These are phyloP conservation scores for Acholoe squamosa DNA, from an alignment of 2,888 invertebrate species.

Conservation along the genomic window DNA sequence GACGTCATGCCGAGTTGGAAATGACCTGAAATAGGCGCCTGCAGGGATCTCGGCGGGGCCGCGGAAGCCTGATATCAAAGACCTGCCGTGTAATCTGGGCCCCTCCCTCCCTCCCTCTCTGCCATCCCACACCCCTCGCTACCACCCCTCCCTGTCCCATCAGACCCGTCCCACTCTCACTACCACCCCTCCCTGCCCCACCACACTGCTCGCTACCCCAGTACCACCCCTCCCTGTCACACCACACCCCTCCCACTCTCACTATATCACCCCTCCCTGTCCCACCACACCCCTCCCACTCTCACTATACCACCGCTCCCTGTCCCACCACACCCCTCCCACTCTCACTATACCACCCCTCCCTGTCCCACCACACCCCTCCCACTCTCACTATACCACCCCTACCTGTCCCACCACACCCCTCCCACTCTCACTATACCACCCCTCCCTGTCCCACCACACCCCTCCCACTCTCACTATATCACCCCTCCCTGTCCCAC, in stretches of 20 bases:
- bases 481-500: neutral
- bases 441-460: neutral
- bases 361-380: neutral
- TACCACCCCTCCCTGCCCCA: neutral
- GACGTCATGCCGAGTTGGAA: neutral
- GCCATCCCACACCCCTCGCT: too few relatives aligned
- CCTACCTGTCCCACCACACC: neutral
- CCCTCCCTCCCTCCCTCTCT: neutral
- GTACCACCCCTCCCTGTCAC: neutral
- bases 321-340: neutral
- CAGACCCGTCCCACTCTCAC: neutral
- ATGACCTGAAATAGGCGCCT: constrained; percentile 13
- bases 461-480: neutral
- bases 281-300: too few relatives aligned
- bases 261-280: too few relatives aligned
- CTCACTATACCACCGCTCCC: too few relatives aligned
- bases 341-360: neutral
- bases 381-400: neutral
- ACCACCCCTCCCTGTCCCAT: neutral
- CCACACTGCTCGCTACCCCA: neutral
- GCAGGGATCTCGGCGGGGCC: neutral
- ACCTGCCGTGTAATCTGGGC: neutral
- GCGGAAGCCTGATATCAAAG: constrained; percentile 5
- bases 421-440: neutral
- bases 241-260: neutral